These are phyloP conservation scores for Megalonaias nervosa DNA, from an alignment of 1,140 invertebrate species.

Conservation along the genomic window DNA sequence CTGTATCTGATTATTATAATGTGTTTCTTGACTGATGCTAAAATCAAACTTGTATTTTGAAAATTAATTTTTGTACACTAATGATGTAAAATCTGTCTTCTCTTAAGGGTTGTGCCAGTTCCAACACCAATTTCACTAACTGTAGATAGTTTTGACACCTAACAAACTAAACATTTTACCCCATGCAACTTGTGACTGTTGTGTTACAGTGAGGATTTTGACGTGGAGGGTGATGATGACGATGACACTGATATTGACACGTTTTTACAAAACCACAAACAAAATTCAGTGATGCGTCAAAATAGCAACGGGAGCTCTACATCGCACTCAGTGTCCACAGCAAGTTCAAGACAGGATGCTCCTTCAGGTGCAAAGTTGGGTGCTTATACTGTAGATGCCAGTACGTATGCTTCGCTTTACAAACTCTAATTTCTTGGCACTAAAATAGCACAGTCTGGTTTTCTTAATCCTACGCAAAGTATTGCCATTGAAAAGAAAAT, in stretches of 20 bases:
- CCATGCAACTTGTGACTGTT: neutral
- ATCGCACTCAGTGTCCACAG: slow-evolving; percentile 8
- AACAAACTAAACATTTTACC: slow-evolving; percentile 8
- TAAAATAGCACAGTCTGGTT: too few species aligned
- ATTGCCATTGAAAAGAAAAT: too few species aligned
- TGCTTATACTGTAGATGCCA: too few species aligned
- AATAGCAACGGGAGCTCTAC: slow-evolving; percentile 14
- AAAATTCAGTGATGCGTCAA: slow-evolving; percentile 23
- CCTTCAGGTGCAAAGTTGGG: neutral
- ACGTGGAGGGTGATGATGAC: slow-evolving; percentile 32
- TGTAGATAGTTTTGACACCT: too few species aligned
- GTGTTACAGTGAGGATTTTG: slow-evolving; percentile 26
- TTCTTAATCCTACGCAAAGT: too few species aligned
- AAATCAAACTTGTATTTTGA: neutral
- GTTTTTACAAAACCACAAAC: slow-evolving; percentile 41
- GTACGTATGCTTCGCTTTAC: too few species aligned
- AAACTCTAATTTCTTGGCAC: too few species aligned
- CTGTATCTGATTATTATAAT: too few species aligned
- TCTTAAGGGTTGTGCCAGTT: neutral
- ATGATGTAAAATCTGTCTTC: neutral
- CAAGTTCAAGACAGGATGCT: neutral
- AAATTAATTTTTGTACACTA: neutral
- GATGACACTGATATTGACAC: slow-evolving; percentile 38
- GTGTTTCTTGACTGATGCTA: too few species aligned
- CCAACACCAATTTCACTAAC: neutral